Conservation (phyloP, 2,888 invertebrate species). For the Epirrhoe tristata region DNA sequence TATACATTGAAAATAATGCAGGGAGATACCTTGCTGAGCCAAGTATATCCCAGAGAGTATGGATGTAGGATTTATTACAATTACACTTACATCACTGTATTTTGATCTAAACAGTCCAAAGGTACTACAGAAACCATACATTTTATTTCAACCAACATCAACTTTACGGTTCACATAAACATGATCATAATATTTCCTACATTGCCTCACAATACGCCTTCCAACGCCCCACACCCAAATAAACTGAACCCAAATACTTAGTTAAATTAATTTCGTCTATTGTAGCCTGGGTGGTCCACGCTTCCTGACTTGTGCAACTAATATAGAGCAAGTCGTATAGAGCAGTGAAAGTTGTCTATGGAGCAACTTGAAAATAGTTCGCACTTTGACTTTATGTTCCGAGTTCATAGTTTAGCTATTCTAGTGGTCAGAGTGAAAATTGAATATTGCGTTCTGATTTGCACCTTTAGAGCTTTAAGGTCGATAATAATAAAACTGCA, state of each 20-base stretch:
- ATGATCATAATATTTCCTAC: not conserved
- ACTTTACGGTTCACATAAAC: constrained; percentile 3
- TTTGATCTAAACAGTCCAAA: not conserved
- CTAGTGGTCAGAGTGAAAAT: not conserved
- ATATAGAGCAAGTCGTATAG: constrained; percentile 37
- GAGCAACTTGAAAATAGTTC: constrained; percentile 32
- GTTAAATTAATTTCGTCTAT: constrained; percentile 39
- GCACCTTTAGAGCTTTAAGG: too few relatives aligned
- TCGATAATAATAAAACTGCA: too few relatives aligned
- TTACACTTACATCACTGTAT: too few relatives aligned
- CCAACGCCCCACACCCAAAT: constrained; percentile 17
- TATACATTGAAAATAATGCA: too few relatives aligned
- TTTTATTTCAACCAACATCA: not conserved
- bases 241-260: constrained; percentile 27
- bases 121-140: not conserved
- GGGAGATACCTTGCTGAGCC: too few relatives aligned
- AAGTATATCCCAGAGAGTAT: too few relatives aligned
- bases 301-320: constrained; percentile 33
- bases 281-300: constrained; percentile 40
- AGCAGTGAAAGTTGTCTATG: constrained; percentile 40
- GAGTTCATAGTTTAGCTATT: constrained; percentile 15
- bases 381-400: constrained; percentile 15
- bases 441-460: not conserved
- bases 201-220: constrained; percentile 4
- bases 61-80: too few relatives aligned